phyloP scores from a whole-genome alignment of 2,113 vertebrate genomes.

The Ptilonorhynchus violaceus region DNA sequence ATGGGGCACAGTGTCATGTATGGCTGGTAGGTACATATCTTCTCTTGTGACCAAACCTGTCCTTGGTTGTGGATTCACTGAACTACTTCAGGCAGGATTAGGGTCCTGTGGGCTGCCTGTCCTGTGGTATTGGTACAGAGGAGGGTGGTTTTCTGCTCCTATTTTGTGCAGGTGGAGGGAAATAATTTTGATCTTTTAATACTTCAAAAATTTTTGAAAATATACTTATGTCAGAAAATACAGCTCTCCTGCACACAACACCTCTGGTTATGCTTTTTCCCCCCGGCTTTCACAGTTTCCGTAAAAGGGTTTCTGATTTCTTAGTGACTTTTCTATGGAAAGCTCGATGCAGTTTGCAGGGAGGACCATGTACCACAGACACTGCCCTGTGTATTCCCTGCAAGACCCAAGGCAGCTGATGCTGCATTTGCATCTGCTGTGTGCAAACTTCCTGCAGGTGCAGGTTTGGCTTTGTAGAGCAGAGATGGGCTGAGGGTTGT shows the following conservation, averaged over 20 bases:
- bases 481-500: accelerated
- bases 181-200: background rate
- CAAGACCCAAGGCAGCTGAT: background rate
- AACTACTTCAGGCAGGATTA: background rate
- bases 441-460: background rate
- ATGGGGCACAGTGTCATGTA: background rate
- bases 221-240: background rate
- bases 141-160: background rate
- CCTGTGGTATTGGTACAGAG: background rate
- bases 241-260: background rate
- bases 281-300: background rate
- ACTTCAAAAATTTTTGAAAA: background rate
- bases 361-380: background rate
- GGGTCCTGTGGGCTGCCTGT: background rate
- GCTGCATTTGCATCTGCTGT: background rate
- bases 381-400: background rate
- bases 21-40: background rate
- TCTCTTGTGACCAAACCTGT: background rate
- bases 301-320: background rate
- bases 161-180: background rate
- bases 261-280: background rate
- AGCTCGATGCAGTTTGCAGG: background rate
- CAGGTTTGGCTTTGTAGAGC: background rate
- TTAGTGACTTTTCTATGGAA: background rate
- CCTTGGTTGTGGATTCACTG: background rate